Evolutionary conservation across 53 echinoderm and acorn worm species (phyloP), one percentile per base, ranked within the genome.

Genomic region (Temnopleurus reevesii): DNA sequence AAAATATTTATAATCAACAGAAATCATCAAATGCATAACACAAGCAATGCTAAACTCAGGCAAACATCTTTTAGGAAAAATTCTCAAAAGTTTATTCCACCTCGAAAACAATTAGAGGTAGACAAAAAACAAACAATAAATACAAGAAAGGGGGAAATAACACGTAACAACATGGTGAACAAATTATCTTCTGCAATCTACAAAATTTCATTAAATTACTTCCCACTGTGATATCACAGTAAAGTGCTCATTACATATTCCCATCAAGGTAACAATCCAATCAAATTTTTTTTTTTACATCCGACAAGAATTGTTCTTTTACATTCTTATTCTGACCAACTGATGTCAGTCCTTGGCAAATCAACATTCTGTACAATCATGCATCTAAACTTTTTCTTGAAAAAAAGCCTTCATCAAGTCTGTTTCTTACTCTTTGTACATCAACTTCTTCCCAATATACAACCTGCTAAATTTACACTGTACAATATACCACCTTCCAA

Each of bases 41-140:
- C n/a, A n/a, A n/a, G 53, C 8, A 51, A 51, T 51, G 15, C 9
- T 51, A 51, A 51, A 51, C 53, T 51, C 53, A 10, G 8, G 53
- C n/a, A n/a, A 51, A 26, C 79, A 79, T 28, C 18, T 79, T 33
- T 24, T 85, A 85, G 43, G 85, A 85, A 85, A 77, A 85, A 85
- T 85, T 85, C 85, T 85, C 85, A 85, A 85, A 85, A 85, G 56
- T 85, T 85, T 85, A 85, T 85, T 85, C 85, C 85, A 85, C 85
- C 85, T 85, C 85, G 34, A 60, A 85, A 85, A 59, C 44, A 25
- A 24, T 85, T 59, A 27, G 85, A 85, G 85, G 85, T 85, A 85
- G 85, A 85, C 85, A 60, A 85, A 56, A 83, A 60, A 83, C 56
- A 41, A 85, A 85, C 85, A 85, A 83, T 83, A 83, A 85, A 85